Evolutionary conservation across 1,140 invertebrate genomes (phyloP), one percentile per base, ranked within the genome.

Genomic region (Drosophila kanapiae): DNA sequence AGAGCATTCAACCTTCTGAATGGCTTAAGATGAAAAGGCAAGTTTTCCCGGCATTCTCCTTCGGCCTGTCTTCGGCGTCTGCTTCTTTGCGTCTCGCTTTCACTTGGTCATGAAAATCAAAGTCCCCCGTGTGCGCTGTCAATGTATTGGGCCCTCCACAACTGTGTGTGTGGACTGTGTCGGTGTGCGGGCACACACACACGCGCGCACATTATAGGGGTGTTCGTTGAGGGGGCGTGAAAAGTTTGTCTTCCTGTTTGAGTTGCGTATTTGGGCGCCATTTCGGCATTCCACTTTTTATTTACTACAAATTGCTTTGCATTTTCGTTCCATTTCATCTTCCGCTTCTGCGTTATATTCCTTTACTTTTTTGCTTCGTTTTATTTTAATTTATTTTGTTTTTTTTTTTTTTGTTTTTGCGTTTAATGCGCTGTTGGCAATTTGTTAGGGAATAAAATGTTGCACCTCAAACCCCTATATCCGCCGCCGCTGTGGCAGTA

Each of bases 251-350:
- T 87, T 82, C 67, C 76, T 77, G 67, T 70, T 72, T 59, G 64
- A 71, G 65, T 75, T 69, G 60, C 56, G 79, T 82, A 71, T 86
- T 76, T 75, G 65, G 33, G 29, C 57, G 35, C 38, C 60, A 51
- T 70, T 81, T 54, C 18, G 53, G 65, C 61, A 71, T 67, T 74
- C 51, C 53, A 14, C 47, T 33, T 76, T 81, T 85, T 86, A 77
- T 78, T 78, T 60, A 64, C 65, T 80, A 79, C 78, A 80, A 80
- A 76, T 82, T 75, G 69, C 61, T 78, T 84, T 68, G 74, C 56
- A 67, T 74, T 82, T 82, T 65, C 42, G 40, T 65, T 16, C 38
- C 60, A 78, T 71, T 78, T 64, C 27, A 27, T 38, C 45, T 42
- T 71, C 27, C 9, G 27, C 18, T 54, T 38, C 5, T 6, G 16